Base-by-base conservation (phyloP, 2,888 invertebrate genomes). In the Caprella mutica region DNA sequence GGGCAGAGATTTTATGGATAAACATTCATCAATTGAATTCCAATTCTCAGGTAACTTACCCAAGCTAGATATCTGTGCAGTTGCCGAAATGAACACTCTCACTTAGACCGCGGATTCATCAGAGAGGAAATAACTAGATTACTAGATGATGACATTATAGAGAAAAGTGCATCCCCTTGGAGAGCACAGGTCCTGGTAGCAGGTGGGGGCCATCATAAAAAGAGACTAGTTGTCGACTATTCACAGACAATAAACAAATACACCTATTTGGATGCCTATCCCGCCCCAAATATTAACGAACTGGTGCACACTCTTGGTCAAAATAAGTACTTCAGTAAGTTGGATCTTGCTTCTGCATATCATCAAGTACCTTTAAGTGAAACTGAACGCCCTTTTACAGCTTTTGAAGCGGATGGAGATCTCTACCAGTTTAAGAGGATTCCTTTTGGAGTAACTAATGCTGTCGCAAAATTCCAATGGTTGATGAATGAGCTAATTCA, bases 211-310 rank as follows among this genome's bases (percentile, higher is more conserved):
- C 30, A 50, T 3, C 60, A 58, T 17, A 61, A 58, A 23, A 48
- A 55, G 9, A 42, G 60, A 39, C 53, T 67, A 24, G 60, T 61
- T 8, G 54, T 66, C 17, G 62, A 67, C 35, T 65, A 66, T 26
- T 62, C 48, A 2, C 61, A 65, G 39, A 65, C 52, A 1, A 38
- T 68, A 5, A 68, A 68, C 27, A 46, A 43, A 21, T 61, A 60
- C 21, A 67, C 67, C 3, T 46, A 55, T 23, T 44, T 61, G 3
- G 63, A 66, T 52, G 59, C 44, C 6, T 66, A 66, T 42, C 65
- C 67, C 12, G 46, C 60, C 2, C 65, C 65, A 5, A 56, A 52
- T 19, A 65, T 66, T 12, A 39, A 51, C 14, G 30, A 35, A 2
- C 43, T 55, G 44, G 58, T 55, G n/a, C 39, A 35, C 46, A 26